Evolutionary conservation across 2,113 vertebrate genomes (phyloP).

Genomic region (Anguilla japonica): DNA sequence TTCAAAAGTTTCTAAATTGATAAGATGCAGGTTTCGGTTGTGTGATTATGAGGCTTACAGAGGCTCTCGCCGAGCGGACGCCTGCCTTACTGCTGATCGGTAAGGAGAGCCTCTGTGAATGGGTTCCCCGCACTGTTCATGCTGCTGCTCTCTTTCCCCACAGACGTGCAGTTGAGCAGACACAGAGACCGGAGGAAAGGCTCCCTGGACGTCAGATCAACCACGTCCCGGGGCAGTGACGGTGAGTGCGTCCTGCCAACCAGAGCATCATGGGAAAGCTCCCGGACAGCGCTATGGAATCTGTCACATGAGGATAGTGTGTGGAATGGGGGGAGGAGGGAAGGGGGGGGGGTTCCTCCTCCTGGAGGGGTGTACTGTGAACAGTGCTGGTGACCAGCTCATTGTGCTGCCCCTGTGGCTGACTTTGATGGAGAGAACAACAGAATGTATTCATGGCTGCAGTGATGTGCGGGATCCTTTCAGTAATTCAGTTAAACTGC

Average conservation of each 20-base stretch:
- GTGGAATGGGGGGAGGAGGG: background rate
- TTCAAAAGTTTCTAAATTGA: background rate
- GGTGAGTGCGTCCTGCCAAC: slow-evolving; percentile 70
- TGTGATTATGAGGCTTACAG: background rate
- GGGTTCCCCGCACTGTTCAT: background rate
- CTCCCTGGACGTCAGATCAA: slow-evolving; percentile 84
- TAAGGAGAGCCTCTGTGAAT: background rate
- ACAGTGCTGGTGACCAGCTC: background rate
- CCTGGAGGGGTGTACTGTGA: background rate
- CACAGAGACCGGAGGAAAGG: slow-evolving; percentile 93
- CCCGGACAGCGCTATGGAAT: too few species aligned
- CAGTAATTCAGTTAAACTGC: background rate
- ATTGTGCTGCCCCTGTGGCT: background rate
- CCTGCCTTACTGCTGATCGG: background rate
- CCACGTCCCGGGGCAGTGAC: slow-evolving; percentile 84
- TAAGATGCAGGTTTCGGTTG: background rate
- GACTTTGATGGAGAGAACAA: background rate
- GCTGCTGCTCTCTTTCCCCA: slow-evolving; percentile 6
- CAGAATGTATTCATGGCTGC: background rate
- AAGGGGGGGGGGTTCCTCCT: too few species aligned
- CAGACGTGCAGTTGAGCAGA: slow-evolving; percentile 85
- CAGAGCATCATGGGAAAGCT: background rate
- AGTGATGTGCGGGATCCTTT: background rate
- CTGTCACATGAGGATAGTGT: too few species aligned
- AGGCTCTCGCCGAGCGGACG: background rate